Conservation (phyloP, 1,140 invertebrate species). For the Sitobion miscanthi region DNA sequence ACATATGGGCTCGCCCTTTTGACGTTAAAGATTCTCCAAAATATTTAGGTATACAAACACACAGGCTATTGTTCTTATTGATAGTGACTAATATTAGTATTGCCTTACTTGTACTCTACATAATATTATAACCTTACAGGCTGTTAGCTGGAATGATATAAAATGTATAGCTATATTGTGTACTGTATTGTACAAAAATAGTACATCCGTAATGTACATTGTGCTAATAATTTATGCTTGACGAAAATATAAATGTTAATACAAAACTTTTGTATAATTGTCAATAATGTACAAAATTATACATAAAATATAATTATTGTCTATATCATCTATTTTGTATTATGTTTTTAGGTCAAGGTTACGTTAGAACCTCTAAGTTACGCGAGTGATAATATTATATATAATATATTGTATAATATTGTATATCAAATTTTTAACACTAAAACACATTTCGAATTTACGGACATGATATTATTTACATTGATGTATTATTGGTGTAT, state of each 20-base stretch:
- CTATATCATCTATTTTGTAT: not conserved
- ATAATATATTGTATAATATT: not conserved
- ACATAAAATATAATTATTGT: slow-evolving; percentile 11
- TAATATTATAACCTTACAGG: not conserved
- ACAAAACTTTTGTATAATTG: not conserved
- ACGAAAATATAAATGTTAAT: not conserved
- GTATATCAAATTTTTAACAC: not conserved
- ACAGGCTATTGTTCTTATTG: not conserved
- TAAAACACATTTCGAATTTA: not conserved
- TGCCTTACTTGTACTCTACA: not conserved
- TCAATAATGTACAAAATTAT: not conserved
- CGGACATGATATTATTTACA: not conserved
- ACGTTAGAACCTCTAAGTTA: not conserved
- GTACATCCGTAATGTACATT: too few relatives aligned
- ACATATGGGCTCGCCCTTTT: not conserved
- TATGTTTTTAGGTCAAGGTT: slow-evolving; percentile 14
- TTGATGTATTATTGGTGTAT: not conserved
- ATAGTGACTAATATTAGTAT: not conserved
- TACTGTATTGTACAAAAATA: too few relatives aligned
- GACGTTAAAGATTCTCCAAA: not conserved
- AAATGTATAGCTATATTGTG: not conserved
- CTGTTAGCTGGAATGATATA: not conserved
- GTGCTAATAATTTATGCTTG: not conserved
- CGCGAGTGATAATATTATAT: not conserved
- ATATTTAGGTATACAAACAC: not conserved